These are phyloP conservation scores for Urocitellus parryii DNA, from an alignment of 2,113 vertebrate species.

Conservation along the genomic window DNA sequence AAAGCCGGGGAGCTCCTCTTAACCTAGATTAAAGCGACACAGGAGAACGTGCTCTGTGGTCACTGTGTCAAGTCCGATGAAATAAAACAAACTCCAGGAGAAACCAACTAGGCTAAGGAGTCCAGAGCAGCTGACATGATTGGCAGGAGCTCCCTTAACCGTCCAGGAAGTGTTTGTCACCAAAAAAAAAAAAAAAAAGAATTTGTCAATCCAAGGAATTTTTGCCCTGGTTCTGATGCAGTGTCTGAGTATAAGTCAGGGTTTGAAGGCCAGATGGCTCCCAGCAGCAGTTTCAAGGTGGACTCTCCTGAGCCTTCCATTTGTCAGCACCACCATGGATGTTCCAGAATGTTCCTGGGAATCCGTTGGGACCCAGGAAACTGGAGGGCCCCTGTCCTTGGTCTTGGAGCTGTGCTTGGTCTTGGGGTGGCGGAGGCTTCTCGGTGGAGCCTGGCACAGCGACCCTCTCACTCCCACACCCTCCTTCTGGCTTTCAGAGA, in stretches of 20 bases:
- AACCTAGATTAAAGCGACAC: neutral
- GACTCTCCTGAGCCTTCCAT: neutral
- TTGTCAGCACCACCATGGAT: neutral
- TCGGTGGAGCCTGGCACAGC: neutral
- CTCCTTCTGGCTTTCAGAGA: constrained; percentile 88
- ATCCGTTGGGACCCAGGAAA: neutral
- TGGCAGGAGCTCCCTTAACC: neutral
- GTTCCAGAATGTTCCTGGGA: neutral
- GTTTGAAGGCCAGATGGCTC: neutral
- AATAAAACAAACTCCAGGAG: neutral
- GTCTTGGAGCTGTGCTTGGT: neutral
- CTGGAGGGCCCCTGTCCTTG: neutral
- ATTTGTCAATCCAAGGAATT: neutral
- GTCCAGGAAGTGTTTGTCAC: neutral
- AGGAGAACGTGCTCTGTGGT: neutral
- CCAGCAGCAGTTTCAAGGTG: neutral
- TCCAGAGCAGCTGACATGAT: neutral
- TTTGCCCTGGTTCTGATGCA: neutral
- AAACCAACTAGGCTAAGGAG: neutral
- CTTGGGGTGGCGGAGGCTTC: neutral
- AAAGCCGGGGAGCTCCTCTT: neutral
- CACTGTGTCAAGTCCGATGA: neutral
- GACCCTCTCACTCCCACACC: neutral
- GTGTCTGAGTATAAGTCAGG: neutral
- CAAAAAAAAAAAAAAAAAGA: too few species aligned